Conservation (phyloP, 2,888 invertebrate genomes). For the Panzeria rudis region DNA sequence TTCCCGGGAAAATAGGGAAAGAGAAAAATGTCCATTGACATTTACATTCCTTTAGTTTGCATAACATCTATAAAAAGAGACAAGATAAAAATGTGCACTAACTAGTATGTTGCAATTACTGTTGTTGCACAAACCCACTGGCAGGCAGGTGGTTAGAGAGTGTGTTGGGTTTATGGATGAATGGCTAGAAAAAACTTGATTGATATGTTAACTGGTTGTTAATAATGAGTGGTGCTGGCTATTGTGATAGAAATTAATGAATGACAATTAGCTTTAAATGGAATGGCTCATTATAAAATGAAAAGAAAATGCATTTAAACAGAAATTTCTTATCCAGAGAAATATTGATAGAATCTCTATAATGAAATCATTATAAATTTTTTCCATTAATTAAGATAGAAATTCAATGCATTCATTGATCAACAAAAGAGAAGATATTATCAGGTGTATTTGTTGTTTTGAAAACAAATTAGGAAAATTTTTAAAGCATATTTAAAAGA, state of each 20-base stretch:
- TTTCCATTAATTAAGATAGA: not conserved
- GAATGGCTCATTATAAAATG: constrained; percentile 51
- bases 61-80: not conserved
- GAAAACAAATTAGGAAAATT: not conserved
- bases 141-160: constrained; percentile 14
- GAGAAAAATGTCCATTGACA: constrained; percentile 12
- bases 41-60: not conserved
- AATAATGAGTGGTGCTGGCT: constrained; percentile 55
- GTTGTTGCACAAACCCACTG: not conserved
- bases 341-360: not conserved
- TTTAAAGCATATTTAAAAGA: not conserved
- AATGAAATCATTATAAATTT: not conserved
- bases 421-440: not conserved
- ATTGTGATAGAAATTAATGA: constrained; percentile 61
- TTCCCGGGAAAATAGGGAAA: not conserved
- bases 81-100: not conserved
- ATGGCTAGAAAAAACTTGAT: constrained; percentile 39
- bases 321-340: not conserved
- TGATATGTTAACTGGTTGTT: constrained; percentile 71
- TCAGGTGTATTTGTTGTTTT: not conserved
- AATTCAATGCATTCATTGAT: not conserved
- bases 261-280: constrained; percentile 64
- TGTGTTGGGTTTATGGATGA: not conserved
- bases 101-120: not conserved
- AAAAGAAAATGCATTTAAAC: constrained; percentile 15